Evolutionary conservation across 2,113 vertebrate genomes (phyloP), one percentile per base, ranked within the genome.

Genomic region (Lutjanus erythropterus): DNA sequence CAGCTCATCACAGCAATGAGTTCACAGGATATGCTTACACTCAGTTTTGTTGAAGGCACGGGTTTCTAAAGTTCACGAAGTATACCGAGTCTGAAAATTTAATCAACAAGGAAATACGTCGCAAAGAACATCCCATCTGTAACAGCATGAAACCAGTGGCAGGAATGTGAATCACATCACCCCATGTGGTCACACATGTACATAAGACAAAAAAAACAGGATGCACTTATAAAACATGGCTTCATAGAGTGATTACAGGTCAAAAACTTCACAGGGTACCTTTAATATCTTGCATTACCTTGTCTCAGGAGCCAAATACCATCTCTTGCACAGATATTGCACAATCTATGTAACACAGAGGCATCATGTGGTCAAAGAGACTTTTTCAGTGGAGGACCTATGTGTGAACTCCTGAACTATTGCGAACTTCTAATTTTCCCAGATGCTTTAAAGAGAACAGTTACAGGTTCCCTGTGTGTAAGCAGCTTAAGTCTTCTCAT

Each of bases 401-500:
- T 3, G 11, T 44, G 7, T 56, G 68, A 78, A 53, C 35, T 42
- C 16, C 6, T 52, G 35, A 69, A 59, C 68, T 53, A 58, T 8
- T 23, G n/a, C 15, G 23, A 59, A 53, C 42, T 31, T 55, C 23
- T 10, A 39, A 50, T 58, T 61, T 71, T 75, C 47, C 6, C 41
- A 59, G n/a, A 62, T 67, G 33, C 58, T 73, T 69, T 44, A 44
- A 39, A 3, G 41, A 33, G 39, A 23, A 61, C 18, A 8, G 37
- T n/a, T 44, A 23, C 31, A 31, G 33, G 25, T 9, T 80, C 15
- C 12, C 11, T 42, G 9, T 41, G n/a, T 52, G 39, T 75, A 69
- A 76, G 77, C 29, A 71, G 67, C 55, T 74, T 46, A 37, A 21
- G 53, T 69, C 65, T 61, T 73, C 41, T 78, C 49, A 52, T 59